phyloP scores from a whole-genome alignment of 35 echinoderm and acorn worm genomes.

The Holothuria glaberrima region DNA sequence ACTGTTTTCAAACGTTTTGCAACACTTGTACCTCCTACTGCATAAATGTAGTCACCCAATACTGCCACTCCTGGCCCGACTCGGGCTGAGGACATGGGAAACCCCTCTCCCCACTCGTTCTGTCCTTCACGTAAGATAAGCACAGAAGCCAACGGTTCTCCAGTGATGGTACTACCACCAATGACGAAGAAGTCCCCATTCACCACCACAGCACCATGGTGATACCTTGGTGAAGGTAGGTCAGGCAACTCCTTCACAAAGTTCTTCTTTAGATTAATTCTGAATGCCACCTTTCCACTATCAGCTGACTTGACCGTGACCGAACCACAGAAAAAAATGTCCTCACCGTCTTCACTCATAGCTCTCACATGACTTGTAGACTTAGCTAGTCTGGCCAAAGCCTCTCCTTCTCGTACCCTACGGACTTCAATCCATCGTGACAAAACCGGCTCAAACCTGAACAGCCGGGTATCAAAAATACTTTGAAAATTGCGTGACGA shows the following conservation, averaged over 20 bases:
- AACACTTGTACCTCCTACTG: conserved; percentile 34
- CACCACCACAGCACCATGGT: conserved; percentile 48
- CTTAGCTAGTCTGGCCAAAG: background rate
- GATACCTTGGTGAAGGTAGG: background rate
- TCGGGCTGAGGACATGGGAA: conserved; percentile 3
- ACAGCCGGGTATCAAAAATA: background rate
- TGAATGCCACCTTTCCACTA: conserved; percentile 4
- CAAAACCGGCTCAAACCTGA: conserved; percentile 15
- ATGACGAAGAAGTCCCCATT: conserved; percentile 42
- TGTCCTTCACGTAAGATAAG: background rate
- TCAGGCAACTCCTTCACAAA: background rate
- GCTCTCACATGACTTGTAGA: conserved; percentile 28
- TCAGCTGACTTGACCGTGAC: conserved; percentile 15
- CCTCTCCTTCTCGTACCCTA: background rate
- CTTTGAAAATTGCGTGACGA: background rate
- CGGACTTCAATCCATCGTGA: background rate
- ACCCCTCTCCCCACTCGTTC: conserved; percentile 30
- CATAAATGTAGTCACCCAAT: conserved; percentile 32
- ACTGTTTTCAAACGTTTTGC: conserved; percentile 28
- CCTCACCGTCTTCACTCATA: background rate
- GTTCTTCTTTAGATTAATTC: conserved; percentile 27
- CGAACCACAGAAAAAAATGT: conserved; percentile 30
- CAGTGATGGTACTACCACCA: background rate
- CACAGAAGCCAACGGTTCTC: conserved; percentile 21
- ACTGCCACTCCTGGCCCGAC: conserved; percentile 38